Percentiles rank a stretch among this genome's conserved stretches.
These are phyloP conservation scores for Lamellibrachia satsuma DNA, from an alignment of 2,888 invertebrate genomes.

Conservation along the genomic window DNA sequence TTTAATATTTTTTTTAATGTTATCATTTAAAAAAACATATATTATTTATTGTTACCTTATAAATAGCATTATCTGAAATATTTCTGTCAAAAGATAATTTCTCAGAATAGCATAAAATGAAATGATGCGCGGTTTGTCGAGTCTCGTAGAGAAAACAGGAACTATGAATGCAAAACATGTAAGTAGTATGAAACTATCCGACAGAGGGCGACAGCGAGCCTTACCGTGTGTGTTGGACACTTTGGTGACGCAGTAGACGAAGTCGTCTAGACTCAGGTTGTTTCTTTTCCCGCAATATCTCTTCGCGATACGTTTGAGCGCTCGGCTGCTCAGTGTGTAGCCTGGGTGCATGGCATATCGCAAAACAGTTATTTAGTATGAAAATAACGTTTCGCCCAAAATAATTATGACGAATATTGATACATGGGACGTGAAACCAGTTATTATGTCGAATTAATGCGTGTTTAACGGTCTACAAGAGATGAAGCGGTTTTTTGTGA, in stretches of 20 bases:
- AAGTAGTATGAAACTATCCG: not conserved
- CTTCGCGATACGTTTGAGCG: constrained; percentile 25
- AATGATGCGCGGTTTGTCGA: not conserved
- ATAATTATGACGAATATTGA: too few relatives aligned
- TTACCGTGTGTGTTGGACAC: constrained; percentile 23
- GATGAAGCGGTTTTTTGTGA: too few relatives aligned
- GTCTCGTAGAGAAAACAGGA: not conserved
- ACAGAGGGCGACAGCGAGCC: not conserved
- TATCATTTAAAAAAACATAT: too few relatives aligned
- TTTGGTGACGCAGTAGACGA: constrained; percentile 27
- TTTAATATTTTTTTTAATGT: too few relatives aligned
- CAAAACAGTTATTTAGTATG: not conserved
- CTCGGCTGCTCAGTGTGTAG: constrained; percentile 29
- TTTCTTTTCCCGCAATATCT: constrained; percentile 32
- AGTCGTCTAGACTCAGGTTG: constrained; percentile 33
- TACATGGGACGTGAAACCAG: too few relatives aligned
- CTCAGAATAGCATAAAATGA: too few relatives aligned
- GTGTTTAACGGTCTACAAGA: too few relatives aligned
- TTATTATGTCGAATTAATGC: too few relatives aligned
- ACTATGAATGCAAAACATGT: not conserved
- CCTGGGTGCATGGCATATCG: constrained; percentile 22
- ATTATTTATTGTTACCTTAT: too few relatives aligned
- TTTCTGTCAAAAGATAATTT: not conserved
- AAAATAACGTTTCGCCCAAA: not conserved
- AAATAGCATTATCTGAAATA: not conserved